Percentiles rank a stretch among this genome's conserved stretches.
Conservation (phyloP, 2,888 invertebrate species). For the Carabus problematicus region DNA sequence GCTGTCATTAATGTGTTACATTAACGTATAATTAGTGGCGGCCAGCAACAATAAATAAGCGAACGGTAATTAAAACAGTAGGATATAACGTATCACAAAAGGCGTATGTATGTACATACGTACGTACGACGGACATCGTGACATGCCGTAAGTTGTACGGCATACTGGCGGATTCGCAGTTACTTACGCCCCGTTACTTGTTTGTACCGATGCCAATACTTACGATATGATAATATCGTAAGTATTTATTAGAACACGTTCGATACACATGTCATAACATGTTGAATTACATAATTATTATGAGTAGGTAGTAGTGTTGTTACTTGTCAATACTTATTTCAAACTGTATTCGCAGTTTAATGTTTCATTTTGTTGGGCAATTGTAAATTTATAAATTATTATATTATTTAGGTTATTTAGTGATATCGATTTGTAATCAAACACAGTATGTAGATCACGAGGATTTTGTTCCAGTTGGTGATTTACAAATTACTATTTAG, state of each 20-base stretch:
- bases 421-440: too few relatives aligned
- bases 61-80: slow-evolving; percentile 41
- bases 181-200: background rate
- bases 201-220: background rate
- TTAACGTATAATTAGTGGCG: slow-evolving; percentile 42
- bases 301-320: too few relatives aligned
- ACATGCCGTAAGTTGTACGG: background rate
- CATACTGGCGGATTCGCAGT: background rate
- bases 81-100: slow-evolving; percentile 36
- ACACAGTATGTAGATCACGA: too few relatives aligned
- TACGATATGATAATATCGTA: slow-evolving; percentile 2
- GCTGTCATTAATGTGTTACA: slow-evolving; percentile 37
- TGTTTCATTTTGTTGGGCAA: too few relatives aligned
- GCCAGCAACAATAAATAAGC: slow-evolving; percentile 40
- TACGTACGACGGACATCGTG: background rate
- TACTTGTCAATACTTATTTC: too few relatives aligned
- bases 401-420: too few relatives aligned
- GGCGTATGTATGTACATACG: slow-evolving; percentile 1
- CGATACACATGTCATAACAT: too few relatives aligned
- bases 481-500: too few relatives aligned
- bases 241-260: background rate
- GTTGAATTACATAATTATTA: too few relatives aligned
- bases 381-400: too few relatives aligned
- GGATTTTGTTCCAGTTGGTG: too few relatives aligned
- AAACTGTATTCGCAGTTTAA: too few relatives aligned